These are phyloP conservation scores for Oscheius sp. DNA, from an alignment of 2,888 invertebrate species.

Conservation along the genomic window DNA sequence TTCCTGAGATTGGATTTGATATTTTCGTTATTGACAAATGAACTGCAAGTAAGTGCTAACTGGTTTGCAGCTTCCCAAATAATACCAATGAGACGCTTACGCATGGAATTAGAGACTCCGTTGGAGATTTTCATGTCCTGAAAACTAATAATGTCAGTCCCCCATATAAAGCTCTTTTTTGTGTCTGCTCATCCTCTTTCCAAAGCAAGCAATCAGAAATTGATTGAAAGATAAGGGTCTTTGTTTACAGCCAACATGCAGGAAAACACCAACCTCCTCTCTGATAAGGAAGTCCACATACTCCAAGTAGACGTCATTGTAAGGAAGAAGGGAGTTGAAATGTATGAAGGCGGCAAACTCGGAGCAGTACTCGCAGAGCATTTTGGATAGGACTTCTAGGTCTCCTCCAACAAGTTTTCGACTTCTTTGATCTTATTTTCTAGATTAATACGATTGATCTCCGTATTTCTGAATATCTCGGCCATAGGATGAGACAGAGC, in stretches of 20 bases:
- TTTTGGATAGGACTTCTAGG: not conserved
- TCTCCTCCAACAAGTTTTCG: not conserved
- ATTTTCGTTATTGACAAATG: too few relatives aligned
- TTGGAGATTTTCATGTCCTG: not conserved
- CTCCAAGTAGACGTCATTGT: not conserved
- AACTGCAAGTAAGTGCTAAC: too few relatives aligned
- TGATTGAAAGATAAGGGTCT: not conserved
- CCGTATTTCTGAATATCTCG: conserved; percentile 15
- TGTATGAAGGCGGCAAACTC: conserved; percentile 6
- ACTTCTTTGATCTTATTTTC: conserved; percentile 26
- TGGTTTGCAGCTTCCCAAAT: too few relatives aligned
- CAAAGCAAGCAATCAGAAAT: not conserved
- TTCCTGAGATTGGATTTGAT: too few relatives aligned
- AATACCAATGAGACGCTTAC: not conserved
- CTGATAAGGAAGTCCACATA: not conserved
- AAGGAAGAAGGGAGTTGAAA: not conserved
- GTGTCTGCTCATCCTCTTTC: too few relatives aligned
- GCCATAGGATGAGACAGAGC: conserved; percentile 22
- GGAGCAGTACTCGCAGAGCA: not conserved
- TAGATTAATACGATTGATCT: not conserved
- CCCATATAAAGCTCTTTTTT: too few relatives aligned
- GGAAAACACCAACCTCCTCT: not conserved
- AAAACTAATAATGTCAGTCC: not conserved
- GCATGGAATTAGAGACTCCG: not conserved
- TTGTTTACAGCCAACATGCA: not conserved